A percentile compares a stretch with the other conserved stretches of the same genome.
phyloP scores from a whole-genome alignment of 2,888 invertebrate genomes.

The Keiferia lycopersicella region DNA sequence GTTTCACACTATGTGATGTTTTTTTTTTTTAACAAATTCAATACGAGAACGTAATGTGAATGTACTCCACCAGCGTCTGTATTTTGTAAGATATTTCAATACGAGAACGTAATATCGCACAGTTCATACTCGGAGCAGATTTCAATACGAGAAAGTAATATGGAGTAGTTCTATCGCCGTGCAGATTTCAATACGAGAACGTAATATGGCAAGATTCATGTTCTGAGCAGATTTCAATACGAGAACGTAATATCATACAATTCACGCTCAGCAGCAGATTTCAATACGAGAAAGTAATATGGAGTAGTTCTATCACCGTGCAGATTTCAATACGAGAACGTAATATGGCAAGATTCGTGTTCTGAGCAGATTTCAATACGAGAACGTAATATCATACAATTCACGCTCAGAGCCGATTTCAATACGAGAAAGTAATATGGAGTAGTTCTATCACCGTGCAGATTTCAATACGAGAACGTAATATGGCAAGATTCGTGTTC shows the following conservation, averaged over 20 bases:
- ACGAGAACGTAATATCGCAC: neutral
- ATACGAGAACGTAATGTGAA: neutral
- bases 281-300: neutral
- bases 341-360: neutral
- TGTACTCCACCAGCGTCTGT: neutral
- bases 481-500: too few relatives aligned
- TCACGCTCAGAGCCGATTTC: neutral
- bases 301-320: neutral
- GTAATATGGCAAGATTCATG: neutral
- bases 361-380: neutral
- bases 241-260: neutral
- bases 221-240: neutral
- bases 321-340: neutral
- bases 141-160: neutral
- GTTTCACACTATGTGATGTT: neutral
- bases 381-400: neutral
- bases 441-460: too few relatives aligned
- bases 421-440: neutral
- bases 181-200: neutral
- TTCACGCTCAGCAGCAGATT: neutral
- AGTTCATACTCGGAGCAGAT: neutral
- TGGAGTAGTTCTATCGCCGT: neutral
- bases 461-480: neutral
- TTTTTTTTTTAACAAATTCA: neutral
- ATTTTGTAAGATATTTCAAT: neutral